Percentiles rank a stretch among this genome's conserved stretches.
phyloP scores from a whole-genome alignment of 2,797 vertebrate species.

The Poecile montanus region DNA sequence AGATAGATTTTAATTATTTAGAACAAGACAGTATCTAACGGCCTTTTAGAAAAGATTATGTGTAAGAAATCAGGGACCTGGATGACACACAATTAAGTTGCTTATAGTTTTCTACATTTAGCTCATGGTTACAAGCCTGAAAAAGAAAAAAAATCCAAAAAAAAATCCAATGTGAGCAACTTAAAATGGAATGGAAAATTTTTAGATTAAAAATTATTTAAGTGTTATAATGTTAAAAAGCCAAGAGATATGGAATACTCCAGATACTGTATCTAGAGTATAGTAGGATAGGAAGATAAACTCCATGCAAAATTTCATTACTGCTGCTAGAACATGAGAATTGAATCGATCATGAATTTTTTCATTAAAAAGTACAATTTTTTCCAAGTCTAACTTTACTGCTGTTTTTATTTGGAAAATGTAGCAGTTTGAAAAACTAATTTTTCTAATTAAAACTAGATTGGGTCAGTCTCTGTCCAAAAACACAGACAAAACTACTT shows the following conservation, averaged over 20 bases:
- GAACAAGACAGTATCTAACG: not conserved
- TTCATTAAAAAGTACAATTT: not conserved
- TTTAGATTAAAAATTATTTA: not conserved
- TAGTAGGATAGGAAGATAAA: not conserved
- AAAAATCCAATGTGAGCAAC: not conserved
- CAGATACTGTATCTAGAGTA: not conserved
- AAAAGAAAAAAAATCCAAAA: not conserved
- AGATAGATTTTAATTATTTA: not conserved
- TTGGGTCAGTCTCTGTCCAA: not conserved
- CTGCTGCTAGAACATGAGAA: rapidly evolving
- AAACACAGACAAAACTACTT: not conserved
- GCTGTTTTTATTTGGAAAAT: not conserved
- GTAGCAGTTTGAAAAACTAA: rapidly evolving
- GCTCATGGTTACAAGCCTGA: not conserved
- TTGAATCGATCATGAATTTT: not conserved
- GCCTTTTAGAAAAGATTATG: not conserved
- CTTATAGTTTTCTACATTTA: not conserved
- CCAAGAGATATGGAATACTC: not conserved
- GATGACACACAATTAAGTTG: not conserved
- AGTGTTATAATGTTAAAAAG: not conserved
- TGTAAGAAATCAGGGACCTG: not conserved
- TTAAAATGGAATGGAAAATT: not conserved
- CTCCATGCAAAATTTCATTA: not conserved
- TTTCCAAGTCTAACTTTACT: not conserved
- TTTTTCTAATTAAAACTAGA: not conserved